These are phyloP conservation scores for Drosophila yakuba DNA, from an alignment of 1,140 invertebrate species.

Conservation along the genomic window DNA sequence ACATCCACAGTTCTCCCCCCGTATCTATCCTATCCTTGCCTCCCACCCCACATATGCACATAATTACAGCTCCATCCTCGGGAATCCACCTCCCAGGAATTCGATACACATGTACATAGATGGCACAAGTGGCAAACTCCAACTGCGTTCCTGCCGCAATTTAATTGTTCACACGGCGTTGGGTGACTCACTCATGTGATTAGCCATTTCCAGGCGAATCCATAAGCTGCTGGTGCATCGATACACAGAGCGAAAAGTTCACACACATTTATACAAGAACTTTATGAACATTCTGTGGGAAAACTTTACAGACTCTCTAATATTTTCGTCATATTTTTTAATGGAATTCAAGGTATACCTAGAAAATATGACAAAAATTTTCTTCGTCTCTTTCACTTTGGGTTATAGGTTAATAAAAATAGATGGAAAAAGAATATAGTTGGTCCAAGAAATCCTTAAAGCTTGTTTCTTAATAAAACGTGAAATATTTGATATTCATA, in stretches of 20 bases:
- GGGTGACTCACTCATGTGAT: constrained; percentile 35
- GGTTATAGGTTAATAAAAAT: no score
- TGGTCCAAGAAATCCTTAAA: no score
- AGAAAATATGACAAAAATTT: no score
- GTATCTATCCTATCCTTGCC: neutral
- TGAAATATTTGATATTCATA: no score
- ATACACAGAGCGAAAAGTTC: constrained; percentile 1
- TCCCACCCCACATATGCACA: constrained; percentile 12
- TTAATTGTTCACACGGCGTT: constrained; percentile 41
- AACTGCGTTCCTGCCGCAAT: constrained; percentile 29
- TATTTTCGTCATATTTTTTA: no score
- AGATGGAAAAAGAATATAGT: no score
- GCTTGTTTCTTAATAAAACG: no score
- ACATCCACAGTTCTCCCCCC: neutral
- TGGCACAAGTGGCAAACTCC: constrained; percentile 1
- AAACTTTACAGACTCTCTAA: no score
- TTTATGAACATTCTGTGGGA: no score
- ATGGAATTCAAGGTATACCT: no score
- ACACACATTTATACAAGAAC: no score
- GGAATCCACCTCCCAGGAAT: neutral
- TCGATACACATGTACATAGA: constrained; percentile 2
- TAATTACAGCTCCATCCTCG: constrained; percentile 25
- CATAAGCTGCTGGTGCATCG: constrained; percentile 6
- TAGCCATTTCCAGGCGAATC: constrained; percentile 45
- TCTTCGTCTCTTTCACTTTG: no score